Evolutionary conservation across 2,113 vertebrate species (phyloP), one percentile per base, ranked within the genome.

Genomic region (Gobio gobio): DNA sequence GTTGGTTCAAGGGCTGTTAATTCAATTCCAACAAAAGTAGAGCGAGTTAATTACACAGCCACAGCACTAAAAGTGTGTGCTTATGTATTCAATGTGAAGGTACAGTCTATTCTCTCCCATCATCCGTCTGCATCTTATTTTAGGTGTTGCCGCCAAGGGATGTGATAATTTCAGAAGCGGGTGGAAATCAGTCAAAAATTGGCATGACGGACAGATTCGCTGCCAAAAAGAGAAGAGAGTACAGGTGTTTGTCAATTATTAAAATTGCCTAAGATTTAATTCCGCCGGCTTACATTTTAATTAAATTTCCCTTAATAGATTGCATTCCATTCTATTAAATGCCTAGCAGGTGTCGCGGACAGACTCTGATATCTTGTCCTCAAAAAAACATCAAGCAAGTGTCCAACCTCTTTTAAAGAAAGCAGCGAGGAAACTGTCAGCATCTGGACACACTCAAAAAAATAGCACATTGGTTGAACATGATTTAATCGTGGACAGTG

Each of bases 181-280:
- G 78, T 90, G 90, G 86, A 90, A 92, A 92, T 92, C 76, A 88
- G 76, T 83, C 86, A 88, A 61, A 91, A 92, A 91, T 89, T 63
- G 58, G 75, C 74, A 10, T 73, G 82, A 89, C 80, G 61, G 85
- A 82, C 76, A 54, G 68, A 68, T 68, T 75, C 83, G 56, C 89
- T 93, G 91, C 92, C 93, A 92, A 75, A 89, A 81, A 79, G 61
- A 86, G 49, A 87, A 18, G 88, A 47, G 89, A 90, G 91, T 91
- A 91, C 92, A 94, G 93, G 92, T 94, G 93, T 94, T 91, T 91
- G 90, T 91, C 86, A 90, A 90, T 93, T 92, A 92, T 93, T 92
- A 91, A 70, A 91, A 93, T 91, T 89, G 88, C 85, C 90, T 87
- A 91, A 91, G 89, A 93, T 91, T 93, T 88, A 91, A 93, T 93